Percentiles rank a stretch among this genome's conserved stretches.
These are phyloP conservation scores for Pomatorhinus ruficollis DNA, from an alignment of 2,113 vertebrate genomes.

Conservation along the genomic window DNA sequence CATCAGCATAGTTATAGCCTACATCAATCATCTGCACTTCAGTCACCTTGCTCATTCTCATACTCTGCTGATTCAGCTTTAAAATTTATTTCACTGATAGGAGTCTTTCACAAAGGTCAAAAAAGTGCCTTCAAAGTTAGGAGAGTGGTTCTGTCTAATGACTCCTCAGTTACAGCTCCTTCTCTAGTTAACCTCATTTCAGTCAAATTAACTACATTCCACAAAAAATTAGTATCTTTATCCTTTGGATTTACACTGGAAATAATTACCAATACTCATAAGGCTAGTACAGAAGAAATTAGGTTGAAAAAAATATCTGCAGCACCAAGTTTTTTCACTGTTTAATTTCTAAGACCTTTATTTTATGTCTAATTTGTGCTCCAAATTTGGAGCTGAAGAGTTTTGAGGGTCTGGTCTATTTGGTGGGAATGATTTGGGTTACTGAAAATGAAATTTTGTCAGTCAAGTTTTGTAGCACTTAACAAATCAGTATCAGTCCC, in stretches of 20 bases:
- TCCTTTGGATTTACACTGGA: neutral
- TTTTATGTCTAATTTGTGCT: neutral
- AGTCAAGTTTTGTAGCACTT: neutral
- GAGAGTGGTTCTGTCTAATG: neutral
- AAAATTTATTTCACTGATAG: neutral
- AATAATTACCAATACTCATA: neutral
- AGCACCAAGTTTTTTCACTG: neutral
- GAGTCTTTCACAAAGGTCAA: constrained; percentile 54
- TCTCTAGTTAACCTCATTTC: neutral
- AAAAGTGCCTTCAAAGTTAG: neutral
- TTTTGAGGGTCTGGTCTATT: neutral
- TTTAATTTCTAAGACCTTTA: neutral
- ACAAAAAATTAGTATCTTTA: neutral
- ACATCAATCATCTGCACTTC: constrained; percentile 47
- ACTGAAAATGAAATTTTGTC: neutral
- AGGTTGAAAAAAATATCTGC: fast-evolving
- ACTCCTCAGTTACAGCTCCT: neutral
- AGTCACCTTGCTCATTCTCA: constrained; percentile 34
- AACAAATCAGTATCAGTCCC: neutral
- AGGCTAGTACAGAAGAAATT: neutral
- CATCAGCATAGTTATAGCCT: constrained; percentile 52
- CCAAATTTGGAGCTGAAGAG: neutral
- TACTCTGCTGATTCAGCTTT: constrained; percentile 53
- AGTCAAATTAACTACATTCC: neutral
- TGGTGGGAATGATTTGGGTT: fast-evolving